Evolutionary conservation across 2,888 invertebrate species (phyloP).

Genomic region (Drosophila ustulata): DNA sequence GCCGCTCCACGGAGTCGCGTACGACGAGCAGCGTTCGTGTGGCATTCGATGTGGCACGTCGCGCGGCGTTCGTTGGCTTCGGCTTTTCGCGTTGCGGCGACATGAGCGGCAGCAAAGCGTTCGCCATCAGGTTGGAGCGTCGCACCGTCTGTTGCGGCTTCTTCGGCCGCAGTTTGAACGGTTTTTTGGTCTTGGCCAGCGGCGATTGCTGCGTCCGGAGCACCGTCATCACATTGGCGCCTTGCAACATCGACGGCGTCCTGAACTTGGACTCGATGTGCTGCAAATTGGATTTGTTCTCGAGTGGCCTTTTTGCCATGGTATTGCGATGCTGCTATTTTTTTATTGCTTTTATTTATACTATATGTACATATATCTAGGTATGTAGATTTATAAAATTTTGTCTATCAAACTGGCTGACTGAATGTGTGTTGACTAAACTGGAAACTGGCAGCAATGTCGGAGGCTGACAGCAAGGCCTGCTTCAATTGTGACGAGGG

Average conservation of each 20-base stretch:
- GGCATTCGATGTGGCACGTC: background rate
- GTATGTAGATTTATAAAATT: slow-evolving; percentile 27
- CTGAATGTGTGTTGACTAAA: slow-evolving; percentile 26
- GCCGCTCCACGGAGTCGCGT: background rate
- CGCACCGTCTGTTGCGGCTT: background rate
- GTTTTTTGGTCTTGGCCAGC: background rate
- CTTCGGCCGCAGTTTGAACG: background rate
- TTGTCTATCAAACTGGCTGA: slow-evolving; percentile 20
- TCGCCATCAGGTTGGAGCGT: slow-evolving; percentile 30
- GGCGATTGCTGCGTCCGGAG: background rate
- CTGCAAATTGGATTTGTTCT: background rate
- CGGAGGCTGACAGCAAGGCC: slow-evolving; percentile 21
- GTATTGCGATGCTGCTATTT: background rate
- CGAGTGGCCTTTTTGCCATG: slow-evolving; percentile 29
- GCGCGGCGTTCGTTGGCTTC: background rate
- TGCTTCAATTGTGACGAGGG: slow-evolving; percentile 18
- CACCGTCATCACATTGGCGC: slow-evolving; percentile 8
- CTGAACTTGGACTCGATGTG: background rate
- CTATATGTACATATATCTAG: slow-evolving; percentile 12
- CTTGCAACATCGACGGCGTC: background rate
- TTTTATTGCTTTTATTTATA: slow-evolving; percentile 1
- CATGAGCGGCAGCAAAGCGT: slow-evolving; percentile 25
- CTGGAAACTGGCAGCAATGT: background rate
- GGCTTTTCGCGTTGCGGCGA: background rate
- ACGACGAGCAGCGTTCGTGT: slow-evolving; percentile 1